Conservation (phyloP, 1,140 invertebrate genomes). For the Helicoverpa armigera region DNA sequence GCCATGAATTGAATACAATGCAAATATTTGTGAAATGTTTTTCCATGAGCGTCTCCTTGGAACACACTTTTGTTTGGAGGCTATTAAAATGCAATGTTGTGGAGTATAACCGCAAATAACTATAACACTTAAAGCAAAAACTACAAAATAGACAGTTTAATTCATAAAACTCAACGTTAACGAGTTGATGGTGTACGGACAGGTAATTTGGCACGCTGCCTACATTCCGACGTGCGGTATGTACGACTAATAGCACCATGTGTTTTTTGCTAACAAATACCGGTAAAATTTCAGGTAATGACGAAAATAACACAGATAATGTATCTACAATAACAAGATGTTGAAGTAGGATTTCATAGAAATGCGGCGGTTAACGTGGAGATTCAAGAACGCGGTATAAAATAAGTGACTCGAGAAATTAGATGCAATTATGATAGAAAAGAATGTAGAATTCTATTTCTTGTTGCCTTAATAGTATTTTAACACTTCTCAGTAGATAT, state of each 20-base stretch:
- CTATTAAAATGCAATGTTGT: conserved; percentile 31
- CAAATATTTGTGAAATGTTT: conserved; percentile 22
- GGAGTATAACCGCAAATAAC: conserved; percentile 6
- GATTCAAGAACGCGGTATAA: background rate
- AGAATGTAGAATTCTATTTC: background rate
- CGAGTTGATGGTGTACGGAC: conserved; percentile 59
- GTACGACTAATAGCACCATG: conserved; percentile 66
- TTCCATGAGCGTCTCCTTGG: background rate
- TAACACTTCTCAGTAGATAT: conserved; percentile 9
- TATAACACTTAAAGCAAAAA: conserved; percentile 33
- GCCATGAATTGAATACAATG: conserved; percentile 39
- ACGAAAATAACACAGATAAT: conserved; percentile 64
- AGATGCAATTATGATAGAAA: conserved; percentile 28
- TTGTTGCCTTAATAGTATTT: background rate
- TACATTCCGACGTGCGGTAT: conserved; percentile 69
- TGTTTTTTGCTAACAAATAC: conserved; percentile 66
- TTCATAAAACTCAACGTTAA: conserved; percentile 68
- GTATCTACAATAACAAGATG: conserved; percentile 49
- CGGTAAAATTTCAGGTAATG: conserved; percentile 72
- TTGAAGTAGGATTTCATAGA: conserved; percentile 32
- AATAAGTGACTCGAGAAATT: conserved; percentile 38
- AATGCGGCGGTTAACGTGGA: conserved; percentile 34
- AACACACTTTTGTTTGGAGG: background rate
- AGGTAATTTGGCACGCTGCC: conserved; percentile 76
- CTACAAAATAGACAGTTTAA: conserved; percentile 60